Base-by-base conservation (phyloP, 2,113 vertebrate genomes). In the Spea multiplicata region DNA sequence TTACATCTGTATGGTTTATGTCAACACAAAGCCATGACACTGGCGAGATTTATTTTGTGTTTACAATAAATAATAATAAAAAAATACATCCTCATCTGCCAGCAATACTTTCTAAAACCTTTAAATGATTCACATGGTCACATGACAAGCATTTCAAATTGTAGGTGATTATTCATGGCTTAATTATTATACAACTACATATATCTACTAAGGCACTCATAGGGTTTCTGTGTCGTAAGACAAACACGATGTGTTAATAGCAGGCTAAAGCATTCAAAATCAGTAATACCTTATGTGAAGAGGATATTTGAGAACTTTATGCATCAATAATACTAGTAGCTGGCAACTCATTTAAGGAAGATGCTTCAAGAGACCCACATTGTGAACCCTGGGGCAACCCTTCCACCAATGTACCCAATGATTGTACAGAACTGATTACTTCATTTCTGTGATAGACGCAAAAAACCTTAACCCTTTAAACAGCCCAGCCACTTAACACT, bases 131-230 rank as follows among this genome's bases (percentile, higher is more conserved):
- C 59, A 61, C 59, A 61, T 61, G 5, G 8, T 12, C 14, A 61
- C 3, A 61, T 8, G 59, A 61, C 8, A 61, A 61, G 5, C 59
- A 61, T 8, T 12, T 10, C 59, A 12, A 61, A n/a, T 53, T 53
- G 4, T 64, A 64, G 61, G 48, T 44, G 48, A 45, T 50, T 45
- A 16, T 45, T 10, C 61, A 80, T 80, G 78, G 71, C 65, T 68
- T 50, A 10, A 9, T 14, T 73, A 65, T 44, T 17, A 44, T 47
- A 45, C 44, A 68, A 55, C 49, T 12, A 72, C 8, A 71, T 13
- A 45, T 7, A 47, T 12, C 52, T 59, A 70, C 75, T 80, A 80
- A 80, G 78, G 78, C 78, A 80, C 78, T 80, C 71, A 67, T 44
- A 17, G 30, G 30, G 55, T 77, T 79, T 48, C 6, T 57, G 70